Evolutionary conservation across 2,797 vertebrate species (phyloP).

Genomic region (Arctocebus calabarensis): DNA sequence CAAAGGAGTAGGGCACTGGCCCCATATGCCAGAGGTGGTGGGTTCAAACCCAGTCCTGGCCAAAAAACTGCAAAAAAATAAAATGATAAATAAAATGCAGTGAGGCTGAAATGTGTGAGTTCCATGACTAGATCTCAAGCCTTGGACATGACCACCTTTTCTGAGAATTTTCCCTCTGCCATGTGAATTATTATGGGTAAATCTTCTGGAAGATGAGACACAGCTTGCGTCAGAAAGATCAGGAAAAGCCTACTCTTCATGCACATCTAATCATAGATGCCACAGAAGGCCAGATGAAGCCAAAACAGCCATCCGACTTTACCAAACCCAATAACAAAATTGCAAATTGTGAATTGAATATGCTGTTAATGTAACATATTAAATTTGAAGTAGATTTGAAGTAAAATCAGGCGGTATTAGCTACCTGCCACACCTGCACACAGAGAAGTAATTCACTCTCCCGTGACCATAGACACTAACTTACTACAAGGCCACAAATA

Average conservation of each 20-base stretch:
- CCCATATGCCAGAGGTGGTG: too few relatives aligned
- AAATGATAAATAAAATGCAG: not conserved
- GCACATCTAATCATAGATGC: not conserved
- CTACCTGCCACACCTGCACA: not conserved
- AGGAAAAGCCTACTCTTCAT: not conserved
- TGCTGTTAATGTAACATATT: not conserved
- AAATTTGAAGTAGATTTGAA: not conserved
- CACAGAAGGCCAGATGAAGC: not conserved
- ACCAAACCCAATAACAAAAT: not conserved
- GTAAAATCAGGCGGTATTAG: not conserved
- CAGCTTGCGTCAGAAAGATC: not conserved
- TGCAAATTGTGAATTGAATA: not conserved
- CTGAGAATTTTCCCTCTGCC: not conserved
- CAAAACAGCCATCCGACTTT: not conserved
- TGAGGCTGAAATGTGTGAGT: not conserved
- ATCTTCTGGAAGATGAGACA: not conserved
- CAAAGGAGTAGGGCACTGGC: too few relatives aligned
- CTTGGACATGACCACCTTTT: not conserved
- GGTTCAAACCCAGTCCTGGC: too few relatives aligned
- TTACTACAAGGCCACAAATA: not conserved
- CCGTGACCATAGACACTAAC: not conserved
- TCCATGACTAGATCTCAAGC: not conserved
- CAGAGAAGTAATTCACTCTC: not conserved
- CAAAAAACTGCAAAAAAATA: too few relatives aligned
- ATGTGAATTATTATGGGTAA: not conserved